Evolutionary conservation across 2,797 vertebrate species (phyloP), one percentile per base, ranked within the genome.

Genomic region (Ctenopoma multispine): DNA sequence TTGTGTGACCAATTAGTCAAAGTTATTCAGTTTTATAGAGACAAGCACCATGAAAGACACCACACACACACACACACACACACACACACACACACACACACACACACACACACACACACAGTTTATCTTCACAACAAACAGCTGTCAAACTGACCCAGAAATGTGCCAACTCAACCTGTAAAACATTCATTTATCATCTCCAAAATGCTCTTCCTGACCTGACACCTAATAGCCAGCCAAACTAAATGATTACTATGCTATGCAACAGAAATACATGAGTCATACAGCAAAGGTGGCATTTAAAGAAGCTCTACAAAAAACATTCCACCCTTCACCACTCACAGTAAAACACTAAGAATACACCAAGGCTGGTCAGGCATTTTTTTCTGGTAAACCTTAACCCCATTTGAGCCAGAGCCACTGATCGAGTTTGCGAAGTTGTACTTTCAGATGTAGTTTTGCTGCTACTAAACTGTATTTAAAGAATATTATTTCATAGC

Each of bases 271-370:
- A 48, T 38, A 63, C 18, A 34, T 21, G 54, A 17, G 24, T 54
- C 67, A 41, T 63, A 18, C 20, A 2, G 57, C 7, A 1, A 31
- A 56, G 18, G 24, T 50, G 64, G 61, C 38, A 51, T n/a, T 14
- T 38, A 40, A 14, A 73, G 71, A 69, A 40, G 31, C 31, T 55
- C 29, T 40, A 51, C 38, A 21, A 72, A 53, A 77, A 82, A 75
- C 78, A 83, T 77, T 84, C 56, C 53, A 44, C 48, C 51, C 72
- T 38, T 64, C 65, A 76, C 0, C 68, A 58, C 59, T 53, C 51
- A 61, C 55, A 68, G 54, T 54, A 79, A 79, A 83, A 65, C 63
- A 44, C 59, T 62, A 64, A 80, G 74, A 83, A 83, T 79, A 79
- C 47, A 57, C 43, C 40, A 20, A 64, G 47, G 77, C 9, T 44